phyloP scores from a whole-genome alignment of 2,113 vertebrate species.

The Capra hircus region DNA sequence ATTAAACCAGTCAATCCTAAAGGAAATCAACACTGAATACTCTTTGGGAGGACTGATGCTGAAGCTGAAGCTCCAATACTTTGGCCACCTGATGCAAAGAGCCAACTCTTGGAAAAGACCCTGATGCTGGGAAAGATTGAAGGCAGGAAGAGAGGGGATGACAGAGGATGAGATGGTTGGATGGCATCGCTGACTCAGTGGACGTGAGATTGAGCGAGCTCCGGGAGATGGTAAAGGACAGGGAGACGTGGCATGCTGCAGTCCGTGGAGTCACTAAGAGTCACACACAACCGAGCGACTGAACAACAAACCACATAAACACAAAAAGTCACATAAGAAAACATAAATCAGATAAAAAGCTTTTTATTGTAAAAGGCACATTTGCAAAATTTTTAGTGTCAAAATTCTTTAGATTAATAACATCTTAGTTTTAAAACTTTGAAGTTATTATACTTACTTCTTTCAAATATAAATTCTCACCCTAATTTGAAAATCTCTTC shows the following conservation, averaged over 20 bases:
- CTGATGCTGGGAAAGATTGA: neutral
- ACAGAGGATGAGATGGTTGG: neutral
- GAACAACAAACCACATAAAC: neutral
- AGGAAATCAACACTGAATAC: neutral
- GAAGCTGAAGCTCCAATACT: neutral
- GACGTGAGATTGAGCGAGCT: neutral
- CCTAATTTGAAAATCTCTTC: neutral
- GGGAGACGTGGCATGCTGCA: neutral
- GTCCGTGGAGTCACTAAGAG: neutral
- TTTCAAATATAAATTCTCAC: neutral
- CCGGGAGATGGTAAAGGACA: neutral
- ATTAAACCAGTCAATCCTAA: neutral
- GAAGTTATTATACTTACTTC: slow-evolving; percentile 3
- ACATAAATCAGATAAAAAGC: neutral
- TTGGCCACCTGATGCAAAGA: neutral
- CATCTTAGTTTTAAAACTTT: neutral
- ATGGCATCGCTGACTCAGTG: neutral
- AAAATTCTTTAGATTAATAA: slow-evolving; percentile 17
- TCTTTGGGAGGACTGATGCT: neutral
- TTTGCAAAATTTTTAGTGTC: slow-evolving; percentile 16
- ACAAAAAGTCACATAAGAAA: neutral
- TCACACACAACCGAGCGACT: neutral
- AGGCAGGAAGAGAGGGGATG: neutral
- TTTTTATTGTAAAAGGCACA: neutral
- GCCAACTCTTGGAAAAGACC: neutral